A percentile compares a stretch with the other conserved stretches of the same genome.
Conservation (phyloP, 2,797 vertebrate species). For the Oreochromis mossambicus region DNA sequence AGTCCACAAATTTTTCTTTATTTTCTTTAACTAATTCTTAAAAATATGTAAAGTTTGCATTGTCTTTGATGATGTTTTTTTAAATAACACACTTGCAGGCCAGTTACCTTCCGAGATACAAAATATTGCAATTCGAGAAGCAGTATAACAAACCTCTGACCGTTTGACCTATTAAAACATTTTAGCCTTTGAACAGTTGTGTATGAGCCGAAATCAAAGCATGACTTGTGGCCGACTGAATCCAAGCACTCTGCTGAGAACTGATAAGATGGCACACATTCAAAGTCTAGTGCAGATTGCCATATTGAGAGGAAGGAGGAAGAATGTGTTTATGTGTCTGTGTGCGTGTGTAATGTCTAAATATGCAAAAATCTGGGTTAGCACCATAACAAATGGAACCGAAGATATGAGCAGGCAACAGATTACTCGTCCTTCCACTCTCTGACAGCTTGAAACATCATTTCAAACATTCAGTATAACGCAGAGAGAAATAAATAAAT, state of each 20-base stretch:
- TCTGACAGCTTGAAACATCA: background rate
- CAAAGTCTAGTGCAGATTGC: conserved; percentile 34
- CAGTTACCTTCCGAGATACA: background rate
- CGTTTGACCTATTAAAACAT: conserved; percentile 54
- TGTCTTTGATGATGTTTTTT: background rate
- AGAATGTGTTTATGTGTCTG: background rate
- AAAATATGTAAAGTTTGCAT: background rate
- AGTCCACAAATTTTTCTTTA: background rate
- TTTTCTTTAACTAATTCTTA: background rate
- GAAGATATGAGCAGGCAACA: background rate
- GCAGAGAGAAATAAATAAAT: background rate
- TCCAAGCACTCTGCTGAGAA: conserved; percentile 35
- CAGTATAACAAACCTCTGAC: conserved; percentile 46
- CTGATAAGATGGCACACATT: conserved; percentile 52
- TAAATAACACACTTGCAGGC: background rate
- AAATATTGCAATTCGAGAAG: conserved; percentile 20
- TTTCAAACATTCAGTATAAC: background rate
- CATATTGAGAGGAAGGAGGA: conserved; percentile 15
- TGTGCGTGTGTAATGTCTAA: background rate
- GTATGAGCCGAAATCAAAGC: conserved; percentile 35
- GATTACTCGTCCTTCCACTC: background rate
- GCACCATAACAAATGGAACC: conserved; percentile 4
- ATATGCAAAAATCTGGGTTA: conserved; percentile 30
- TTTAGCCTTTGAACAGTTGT: conserved; percentile 23
- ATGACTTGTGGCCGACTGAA: conserved; percentile 25